These are phyloP conservation scores for Rhinichthys klamathensis DNA, from an alignment of 2,113 vertebrate genomes.

Conservation along the genomic window DNA sequence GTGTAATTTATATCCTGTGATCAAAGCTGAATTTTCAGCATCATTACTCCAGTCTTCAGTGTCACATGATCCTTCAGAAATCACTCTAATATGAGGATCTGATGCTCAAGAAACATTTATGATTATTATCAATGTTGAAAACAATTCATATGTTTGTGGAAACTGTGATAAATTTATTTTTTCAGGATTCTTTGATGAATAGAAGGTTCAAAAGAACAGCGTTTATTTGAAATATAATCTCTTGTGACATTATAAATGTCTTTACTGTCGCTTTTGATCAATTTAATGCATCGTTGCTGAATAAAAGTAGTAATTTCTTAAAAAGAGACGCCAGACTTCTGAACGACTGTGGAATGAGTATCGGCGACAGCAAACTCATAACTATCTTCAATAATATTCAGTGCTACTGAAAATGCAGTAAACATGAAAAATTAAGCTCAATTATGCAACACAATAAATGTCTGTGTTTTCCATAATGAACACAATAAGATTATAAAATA, in stretches of 20 bases:
- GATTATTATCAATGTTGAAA: background rate
- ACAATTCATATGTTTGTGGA: too few relatives aligned
- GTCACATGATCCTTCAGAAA: background rate
- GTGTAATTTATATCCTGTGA: background rate
- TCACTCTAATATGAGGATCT: background rate
- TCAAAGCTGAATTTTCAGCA: background rate
- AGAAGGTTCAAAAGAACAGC: background rate
- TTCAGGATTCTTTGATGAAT: background rate
- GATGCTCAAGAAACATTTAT: background rate
- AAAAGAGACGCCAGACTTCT: background rate
- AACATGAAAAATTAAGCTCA: background rate
- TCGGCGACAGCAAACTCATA: background rate
- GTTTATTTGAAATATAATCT: background rate
- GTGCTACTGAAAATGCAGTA: too few relatives aligned
- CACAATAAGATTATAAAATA: background rate
- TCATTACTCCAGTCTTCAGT: background rate
- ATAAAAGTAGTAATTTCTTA: background rate
- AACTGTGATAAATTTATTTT: background rate
- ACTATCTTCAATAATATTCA: too few relatives aligned
- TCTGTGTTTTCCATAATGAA: background rate
- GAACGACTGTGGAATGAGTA: background rate
- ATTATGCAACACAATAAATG: background rate
- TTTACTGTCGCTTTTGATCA: background rate
- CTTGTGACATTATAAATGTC: background rate
- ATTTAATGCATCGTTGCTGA: background rate